phyloP scores from a whole-genome alignment of 2,888 invertebrate genomes.

The Eulithis prunata region DNA sequence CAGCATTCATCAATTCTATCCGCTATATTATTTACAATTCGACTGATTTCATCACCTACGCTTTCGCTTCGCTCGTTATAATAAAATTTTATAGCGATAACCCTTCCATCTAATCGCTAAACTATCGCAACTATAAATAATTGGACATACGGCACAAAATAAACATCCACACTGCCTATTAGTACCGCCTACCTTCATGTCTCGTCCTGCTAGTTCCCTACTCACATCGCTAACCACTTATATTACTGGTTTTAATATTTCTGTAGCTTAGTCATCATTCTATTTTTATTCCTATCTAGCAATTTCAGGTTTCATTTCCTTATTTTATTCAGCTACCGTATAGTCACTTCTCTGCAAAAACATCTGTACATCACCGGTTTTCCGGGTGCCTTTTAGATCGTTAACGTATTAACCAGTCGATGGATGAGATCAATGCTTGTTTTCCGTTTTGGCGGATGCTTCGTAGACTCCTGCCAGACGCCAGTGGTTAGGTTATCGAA shows the following conservation, averaged over 20 bases:
- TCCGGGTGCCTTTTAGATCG: conserved; percentile 35
- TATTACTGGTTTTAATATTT: conserved; percentile 51
- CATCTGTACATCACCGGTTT: conserved; percentile 54
- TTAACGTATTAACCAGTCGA: conserved; percentile 49
- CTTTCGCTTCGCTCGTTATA: conserved; percentile 27
- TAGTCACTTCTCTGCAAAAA: too few species aligned
- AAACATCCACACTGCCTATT: conserved; percentile 58
- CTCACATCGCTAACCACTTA: conserved; percentile 34
- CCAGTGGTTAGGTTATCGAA: conserved; percentile 58
- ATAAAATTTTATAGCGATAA: conserved; percentile 28
- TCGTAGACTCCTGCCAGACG: conserved; percentile 72
- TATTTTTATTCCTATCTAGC: too few species aligned
- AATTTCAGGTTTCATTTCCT: too few species aligned
- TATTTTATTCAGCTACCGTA: too few species aligned
- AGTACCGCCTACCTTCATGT: conserved; percentile 45
- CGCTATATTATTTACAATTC: conserved; percentile 23
- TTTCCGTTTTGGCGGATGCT: conserved; percentile 48
- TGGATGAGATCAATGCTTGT: conserved; percentile 51
- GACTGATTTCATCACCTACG: conserved; percentile 22
- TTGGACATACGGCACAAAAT: conserved; percentile 49
- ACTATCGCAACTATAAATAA: conserved; percentile 38
- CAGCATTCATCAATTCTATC: conserved; percentile 23
- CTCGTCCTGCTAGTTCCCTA: conserved; percentile 39
- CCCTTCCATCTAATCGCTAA: conserved; percentile 30
- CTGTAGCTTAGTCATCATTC: too few species aligned